phyloP scores from a whole-genome alignment of 2,113 vertebrate genomes.

The Nothocercus julius region DNA sequence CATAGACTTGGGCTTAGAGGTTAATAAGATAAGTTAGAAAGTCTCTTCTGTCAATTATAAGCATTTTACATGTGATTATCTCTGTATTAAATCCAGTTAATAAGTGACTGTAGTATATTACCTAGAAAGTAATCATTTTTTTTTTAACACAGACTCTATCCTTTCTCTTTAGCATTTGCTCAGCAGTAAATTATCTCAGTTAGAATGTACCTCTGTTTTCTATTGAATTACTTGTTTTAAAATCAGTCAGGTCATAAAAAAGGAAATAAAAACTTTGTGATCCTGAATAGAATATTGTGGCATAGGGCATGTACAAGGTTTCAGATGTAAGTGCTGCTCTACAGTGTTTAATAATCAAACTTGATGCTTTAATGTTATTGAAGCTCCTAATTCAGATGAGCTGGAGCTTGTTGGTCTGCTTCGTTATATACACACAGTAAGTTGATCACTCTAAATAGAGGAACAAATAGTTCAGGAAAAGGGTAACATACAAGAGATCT shows the following conservation, averaged over 20 bases:
- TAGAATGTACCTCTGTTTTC: neutral
- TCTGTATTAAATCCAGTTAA: neutral
- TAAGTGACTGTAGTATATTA: neutral
- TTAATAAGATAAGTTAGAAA: neutral
- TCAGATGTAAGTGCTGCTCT: too few relatives aligned
- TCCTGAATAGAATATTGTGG: neutral
- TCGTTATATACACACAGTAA: neutral
- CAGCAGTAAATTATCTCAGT: neutral
- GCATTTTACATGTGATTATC: neutral
- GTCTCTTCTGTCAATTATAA: neutral
- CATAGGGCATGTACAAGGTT: too few relatives aligned
- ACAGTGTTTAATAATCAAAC: too few relatives aligned
- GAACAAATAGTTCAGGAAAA: neutral
- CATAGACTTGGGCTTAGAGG: neutral
- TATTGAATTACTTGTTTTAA: neutral
- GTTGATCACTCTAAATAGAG: neutral
- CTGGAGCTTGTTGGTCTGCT: neutral
- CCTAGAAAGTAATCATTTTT: neutral
- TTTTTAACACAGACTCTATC: neutral
- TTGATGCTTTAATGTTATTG: too few relatives aligned
- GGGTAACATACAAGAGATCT: neutral
- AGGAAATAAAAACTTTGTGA: neutral
- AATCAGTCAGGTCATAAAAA: neutral
- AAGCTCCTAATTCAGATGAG: too few relatives aligned
- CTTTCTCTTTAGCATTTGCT: neutral